A percentile compares a stretch with the other conserved stretches of the same genome.
Conservation (phyloP, 2,797 vertebrate genomes). For the Sebastes taczanowskii region DNA sequence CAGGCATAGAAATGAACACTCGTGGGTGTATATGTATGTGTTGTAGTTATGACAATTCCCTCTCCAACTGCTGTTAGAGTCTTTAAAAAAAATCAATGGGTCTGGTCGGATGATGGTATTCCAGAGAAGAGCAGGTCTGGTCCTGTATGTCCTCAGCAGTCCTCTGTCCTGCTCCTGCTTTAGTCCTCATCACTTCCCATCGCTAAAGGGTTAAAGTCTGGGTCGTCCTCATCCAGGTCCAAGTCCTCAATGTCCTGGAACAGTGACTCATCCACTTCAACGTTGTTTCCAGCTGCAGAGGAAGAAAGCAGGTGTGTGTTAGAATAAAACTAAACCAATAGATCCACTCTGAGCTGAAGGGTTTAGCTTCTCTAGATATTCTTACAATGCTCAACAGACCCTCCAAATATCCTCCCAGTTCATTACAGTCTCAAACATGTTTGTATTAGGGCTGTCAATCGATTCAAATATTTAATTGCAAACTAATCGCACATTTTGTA, state of each 20-base stretch:
- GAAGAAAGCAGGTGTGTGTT: background rate
- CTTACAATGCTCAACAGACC: too few relatives aligned
- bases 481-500: too few relatives aligned
- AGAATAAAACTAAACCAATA: background rate
- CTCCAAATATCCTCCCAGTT: background rate
- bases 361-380: too few relatives aligned
- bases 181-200: slow-evolving; percentile 90
- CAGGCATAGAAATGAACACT: slow-evolving; percentile 41
- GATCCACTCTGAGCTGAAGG: too few relatives aligned
- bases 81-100: slow-evolving; percentile 63
- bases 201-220: slow-evolving; percentile 90
- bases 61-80: slow-evolving; percentile 55
- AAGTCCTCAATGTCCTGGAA: slow-evolving; percentile 98
- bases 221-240: slow-evolving; percentile 94
- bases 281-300: slow-evolving; percentile 90
- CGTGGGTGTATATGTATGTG: background rate
- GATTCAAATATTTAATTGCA: too few relatives aligned
- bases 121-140: background rate
- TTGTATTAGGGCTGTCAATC: background rate
- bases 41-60: slow-evolving; percentile 13
- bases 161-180: slow-evolving; percentile 32
- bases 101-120: slow-evolving; percentile 75
- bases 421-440: background rate
- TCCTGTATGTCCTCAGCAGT: slow-evolving; percentile 29
- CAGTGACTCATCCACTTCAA: slow-evolving; percentile 97